Evolutionary conservation across 2,113 vertebrate species (phyloP).

Genomic region (Turdus rufiventris): DNA sequence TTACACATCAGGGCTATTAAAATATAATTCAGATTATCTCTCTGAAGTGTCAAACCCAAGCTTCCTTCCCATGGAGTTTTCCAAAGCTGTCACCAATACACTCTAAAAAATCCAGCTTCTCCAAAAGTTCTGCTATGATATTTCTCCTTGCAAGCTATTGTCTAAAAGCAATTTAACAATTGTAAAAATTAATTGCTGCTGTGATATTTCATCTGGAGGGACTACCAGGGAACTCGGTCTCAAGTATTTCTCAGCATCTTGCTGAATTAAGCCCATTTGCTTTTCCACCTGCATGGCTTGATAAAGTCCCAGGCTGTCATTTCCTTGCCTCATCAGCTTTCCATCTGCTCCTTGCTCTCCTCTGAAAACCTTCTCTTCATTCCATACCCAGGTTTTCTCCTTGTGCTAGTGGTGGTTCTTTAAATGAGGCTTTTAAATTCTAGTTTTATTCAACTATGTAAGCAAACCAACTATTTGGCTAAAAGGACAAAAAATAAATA

Average conservation of each 20-base stretch:
- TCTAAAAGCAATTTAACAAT: background rate
- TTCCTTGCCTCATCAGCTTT: conserved; percentile 60
- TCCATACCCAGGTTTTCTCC: background rate
- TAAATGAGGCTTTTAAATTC: background rate
- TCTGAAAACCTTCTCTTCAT: background rate
- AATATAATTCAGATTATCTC: background rate
- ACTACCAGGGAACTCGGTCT: background rate
- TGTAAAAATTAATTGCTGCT: background rate
- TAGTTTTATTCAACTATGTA: background rate
- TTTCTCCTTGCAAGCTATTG: background rate
- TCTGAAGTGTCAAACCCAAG: background rate
- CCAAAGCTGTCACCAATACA: background rate
- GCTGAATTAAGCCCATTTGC: background rate
- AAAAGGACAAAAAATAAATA: background rate
- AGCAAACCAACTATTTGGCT: background rate
- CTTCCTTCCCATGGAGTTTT: background rate
- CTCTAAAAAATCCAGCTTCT: background rate
- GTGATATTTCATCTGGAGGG: background rate
- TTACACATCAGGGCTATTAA: background rate
- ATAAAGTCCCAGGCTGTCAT: conserved; percentile 35
- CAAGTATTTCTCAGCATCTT: background rate
- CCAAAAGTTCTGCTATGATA: background rate
- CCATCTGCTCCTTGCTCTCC: conserved; percentile 33
- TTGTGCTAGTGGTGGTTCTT: background rate
- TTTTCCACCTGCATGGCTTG: conserved; percentile 37